Conservation (phyloP, 2,113 vertebrate genomes). For the Anhinga rufa region DNA sequence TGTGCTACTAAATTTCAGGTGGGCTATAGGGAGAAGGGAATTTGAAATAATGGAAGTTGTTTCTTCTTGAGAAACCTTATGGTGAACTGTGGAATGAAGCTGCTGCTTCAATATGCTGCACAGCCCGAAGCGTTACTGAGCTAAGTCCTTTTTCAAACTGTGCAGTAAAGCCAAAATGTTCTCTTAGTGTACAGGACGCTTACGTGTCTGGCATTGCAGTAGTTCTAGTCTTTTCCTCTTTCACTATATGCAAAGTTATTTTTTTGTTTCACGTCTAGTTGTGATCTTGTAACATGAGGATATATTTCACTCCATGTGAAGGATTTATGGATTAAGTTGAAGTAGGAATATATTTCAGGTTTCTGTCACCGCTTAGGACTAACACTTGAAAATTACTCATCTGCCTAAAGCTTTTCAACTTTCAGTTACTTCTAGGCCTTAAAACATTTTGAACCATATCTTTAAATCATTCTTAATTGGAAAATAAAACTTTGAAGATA, state of each 20-base stretch:
- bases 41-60: neutral
- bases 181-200: neutral
- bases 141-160: neutral
- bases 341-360: neutral
- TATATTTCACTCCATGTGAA: neutral
- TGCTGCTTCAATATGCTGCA: neutral
- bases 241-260: neutral
- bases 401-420: neutral
- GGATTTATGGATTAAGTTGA: neutral
- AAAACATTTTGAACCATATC: neutral
- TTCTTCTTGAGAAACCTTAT: neutral
- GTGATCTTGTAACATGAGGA: neutral
- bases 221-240: neutral
- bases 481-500: neutral
- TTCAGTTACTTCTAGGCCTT: neutral
- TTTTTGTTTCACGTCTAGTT: neutral
- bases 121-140: neutral
- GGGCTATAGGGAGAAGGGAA: neutral
- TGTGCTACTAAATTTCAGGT: neutral
- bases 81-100: neutral
- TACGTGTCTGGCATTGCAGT: neutral
- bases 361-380: neutral
- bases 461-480: neutral
- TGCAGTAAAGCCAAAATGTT: neutral
- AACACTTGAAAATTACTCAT: neutral